These are phyloP conservation scores for Pammene aurita DNA, from an alignment of 2,888 invertebrate species.

Conservation along the genomic window DNA sequence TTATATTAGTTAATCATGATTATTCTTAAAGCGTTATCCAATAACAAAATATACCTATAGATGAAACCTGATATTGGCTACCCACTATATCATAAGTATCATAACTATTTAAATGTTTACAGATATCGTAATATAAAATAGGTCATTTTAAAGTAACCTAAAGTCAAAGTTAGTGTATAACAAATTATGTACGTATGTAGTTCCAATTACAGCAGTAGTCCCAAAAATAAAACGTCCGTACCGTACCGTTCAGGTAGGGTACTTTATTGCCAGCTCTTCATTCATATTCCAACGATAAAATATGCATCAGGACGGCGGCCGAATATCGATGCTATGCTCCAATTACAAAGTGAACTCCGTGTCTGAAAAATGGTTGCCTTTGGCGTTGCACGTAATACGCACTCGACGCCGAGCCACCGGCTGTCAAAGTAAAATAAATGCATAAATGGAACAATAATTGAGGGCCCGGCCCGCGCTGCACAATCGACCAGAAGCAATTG, in stretches of 20 bases:
- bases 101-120: too few species aligned
- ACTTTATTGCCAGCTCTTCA: slow-evolving; percentile 33
- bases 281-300: slow-evolving; percentile 55
- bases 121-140: too few species aligned
- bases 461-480: slow-evolving; percentile 43
- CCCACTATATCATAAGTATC: too few species aligned
- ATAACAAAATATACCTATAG: too few species aligned
- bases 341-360: slow-evolving; percentile 62
- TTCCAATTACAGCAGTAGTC: not conserved
- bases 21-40: too few species aligned
- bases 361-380: slow-evolving; percentile 48
- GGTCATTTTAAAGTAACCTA: too few species aligned
- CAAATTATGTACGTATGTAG: not conserved
- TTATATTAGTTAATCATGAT: too few species aligned
- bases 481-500: slow-evolving; percentile 21
- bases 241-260: not conserved
- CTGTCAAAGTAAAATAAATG: slow-evolving; percentile 34
- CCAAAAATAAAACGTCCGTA: not conserved
- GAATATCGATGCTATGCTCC: slow-evolving; percentile 64
- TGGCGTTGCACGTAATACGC: slow-evolving; percentile 45
- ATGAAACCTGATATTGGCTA: too few species aligned
- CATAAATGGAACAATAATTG: slow-evolving; percentile 60
- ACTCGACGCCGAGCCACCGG: slow-evolving; percentile 18
- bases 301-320: slow-evolving; percentile 62
- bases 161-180: too few species aligned